Conservation (phyloP, 2,797 vertebrate species). For the Echiichthys vipera region DNA sequence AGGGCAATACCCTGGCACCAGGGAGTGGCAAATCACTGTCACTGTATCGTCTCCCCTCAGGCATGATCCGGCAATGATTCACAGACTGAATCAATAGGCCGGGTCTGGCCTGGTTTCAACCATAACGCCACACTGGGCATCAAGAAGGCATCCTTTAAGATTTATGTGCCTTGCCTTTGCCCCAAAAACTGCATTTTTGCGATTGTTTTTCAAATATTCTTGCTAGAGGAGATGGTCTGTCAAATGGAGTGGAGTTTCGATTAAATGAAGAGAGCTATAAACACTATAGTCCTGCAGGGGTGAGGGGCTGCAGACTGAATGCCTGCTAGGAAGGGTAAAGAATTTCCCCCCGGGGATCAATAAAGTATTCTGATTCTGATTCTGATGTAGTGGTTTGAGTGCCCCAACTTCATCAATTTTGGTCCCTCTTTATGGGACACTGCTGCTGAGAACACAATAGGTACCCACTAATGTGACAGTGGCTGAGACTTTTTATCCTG, state of each 20-base stretch:
- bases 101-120: slow-evolving; percentile 36
- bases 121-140: slow-evolving; percentile 2
- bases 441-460: slow-evolving; percentile 35
- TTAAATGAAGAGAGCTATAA: slow-evolving; percentile 40
- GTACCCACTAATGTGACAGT: slow-evolving; percentile 21
- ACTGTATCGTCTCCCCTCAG: slow-evolving; percentile 28
- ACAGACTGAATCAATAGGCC: slow-evolving; percentile 47
- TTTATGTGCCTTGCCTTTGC: slow-evolving; percentile 8
- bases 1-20: slow-evolving; percentile 41
- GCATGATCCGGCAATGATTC: slow-evolving; percentile 46
- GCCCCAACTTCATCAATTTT: slow-evolving; percentile 49
- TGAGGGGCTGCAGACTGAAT: slow-evolving; percentile 20
- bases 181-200: slow-evolving; percentile 25
- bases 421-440: slow-evolving; percentile 20
- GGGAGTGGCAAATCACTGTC: slow-evolving; percentile 60
- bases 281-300: background rate
- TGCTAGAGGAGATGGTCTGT: slow-evolving; percentile 21
- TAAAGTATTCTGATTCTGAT: too few relatives aligned
- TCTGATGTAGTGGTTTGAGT: slow-evolving; percentile 39
- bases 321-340: slow-evolving; percentile 23
- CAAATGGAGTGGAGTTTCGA: slow-evolving; percentile 40
- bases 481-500: background rate
- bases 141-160: background rate
- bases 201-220: slow-evolving; percentile 30
- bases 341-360: too few relatives aligned